Conservation (phyloP, 2,888 invertebrate genomes). For the Cremastinae sp. region DNA sequence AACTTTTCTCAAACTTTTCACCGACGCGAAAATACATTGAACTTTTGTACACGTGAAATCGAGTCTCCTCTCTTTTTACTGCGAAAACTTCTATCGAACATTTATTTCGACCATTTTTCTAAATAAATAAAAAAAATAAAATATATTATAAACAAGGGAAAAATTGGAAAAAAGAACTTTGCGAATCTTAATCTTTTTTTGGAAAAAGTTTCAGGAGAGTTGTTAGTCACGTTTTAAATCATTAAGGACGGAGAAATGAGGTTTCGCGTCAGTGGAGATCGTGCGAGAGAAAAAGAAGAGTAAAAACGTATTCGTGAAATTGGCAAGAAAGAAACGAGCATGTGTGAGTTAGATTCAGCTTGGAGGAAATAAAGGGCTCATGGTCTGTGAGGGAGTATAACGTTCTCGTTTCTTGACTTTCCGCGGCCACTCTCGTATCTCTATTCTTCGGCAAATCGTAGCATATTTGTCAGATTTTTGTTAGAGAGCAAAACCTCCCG, state of each 20-base stretch:
- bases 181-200: slow-evolving; percentile 52
- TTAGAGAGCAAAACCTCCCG: slow-evolving; percentile 73
- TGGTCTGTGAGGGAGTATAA: not conserved
- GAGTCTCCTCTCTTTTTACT: not conserved
- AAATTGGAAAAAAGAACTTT: slow-evolving; percentile 13
- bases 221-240: not conserved
- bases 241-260: not conserved
- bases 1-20: slow-evolving; percentile 40
- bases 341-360: not conserved
- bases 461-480: slow-evolving; percentile 80
- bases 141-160: too few species aligned
- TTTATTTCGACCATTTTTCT: not conserved
- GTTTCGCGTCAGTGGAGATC: slow-evolving; percentile 13
- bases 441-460: slow-evolving; percentile 78
- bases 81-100: slow-evolving; percentile 27
- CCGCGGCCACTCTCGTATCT: slow-evolving; percentile 66
- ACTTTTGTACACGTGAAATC: not conserved
- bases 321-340: slow-evolving; percentile 20
- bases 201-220: not conserved
- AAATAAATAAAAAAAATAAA: too few species aligned
- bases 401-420: slow-evolving; percentile 40
- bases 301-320: slow-evolving; percentile 16
- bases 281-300: slow-evolving; percentile 19
- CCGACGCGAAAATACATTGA: slow-evolving; percentile 14
- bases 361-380: slow-evolving; percentile 53